Conservation (phyloP, 1,140 invertebrate species). For the Liolophura sinensis region DNA sequence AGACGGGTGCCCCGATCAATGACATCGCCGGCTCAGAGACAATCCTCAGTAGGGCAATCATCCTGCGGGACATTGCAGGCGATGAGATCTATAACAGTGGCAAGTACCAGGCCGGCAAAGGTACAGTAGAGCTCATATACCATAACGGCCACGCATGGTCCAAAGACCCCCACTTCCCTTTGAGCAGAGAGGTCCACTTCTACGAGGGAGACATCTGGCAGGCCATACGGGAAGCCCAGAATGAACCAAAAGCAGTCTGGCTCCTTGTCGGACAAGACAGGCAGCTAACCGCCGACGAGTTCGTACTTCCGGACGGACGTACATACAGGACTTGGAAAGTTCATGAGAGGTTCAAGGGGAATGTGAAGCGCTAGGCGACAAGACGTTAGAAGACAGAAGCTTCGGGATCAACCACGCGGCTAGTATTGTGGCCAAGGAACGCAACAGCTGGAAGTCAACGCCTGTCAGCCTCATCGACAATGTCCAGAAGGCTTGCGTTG, state of each 20-base stretch:
- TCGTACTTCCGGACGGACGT: constrained; percentile 16
- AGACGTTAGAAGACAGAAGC: constrained; percentile 3
- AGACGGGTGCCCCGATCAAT: constrained; percentile 3
- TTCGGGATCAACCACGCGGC: constrained; percentile 11
- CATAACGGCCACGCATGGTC: no score
- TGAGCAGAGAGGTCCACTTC: neutral
- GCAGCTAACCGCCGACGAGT: constrained; percentile 14
- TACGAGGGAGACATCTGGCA: constrained; percentile 15
- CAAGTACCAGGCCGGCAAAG: neutral
- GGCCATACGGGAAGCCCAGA: constrained; percentile 5
- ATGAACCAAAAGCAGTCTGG: constrained; percentile 9
- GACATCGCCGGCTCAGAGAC: constrained; percentile 5
- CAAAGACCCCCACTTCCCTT: no score
- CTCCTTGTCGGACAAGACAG: constrained; percentile 4
- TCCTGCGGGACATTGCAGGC: constrained; percentile 10
- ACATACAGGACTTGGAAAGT: constrained; percentile 14
- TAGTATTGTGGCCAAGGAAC: no score
- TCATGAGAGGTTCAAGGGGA: constrained; percentile 9
- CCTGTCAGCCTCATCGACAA: no score
- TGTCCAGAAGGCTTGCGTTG: no score
- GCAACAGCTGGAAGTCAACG: no score
- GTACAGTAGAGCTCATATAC: no score
- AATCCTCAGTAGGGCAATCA: constrained; percentile 9
- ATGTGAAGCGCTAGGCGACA: neutral
- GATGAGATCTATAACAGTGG: constrained; percentile 13